Evolutionary conservation across 1,140 invertebrate species (phyloP), one percentile per base, ranked within the genome.

Genomic region (Apis florea): DNA sequence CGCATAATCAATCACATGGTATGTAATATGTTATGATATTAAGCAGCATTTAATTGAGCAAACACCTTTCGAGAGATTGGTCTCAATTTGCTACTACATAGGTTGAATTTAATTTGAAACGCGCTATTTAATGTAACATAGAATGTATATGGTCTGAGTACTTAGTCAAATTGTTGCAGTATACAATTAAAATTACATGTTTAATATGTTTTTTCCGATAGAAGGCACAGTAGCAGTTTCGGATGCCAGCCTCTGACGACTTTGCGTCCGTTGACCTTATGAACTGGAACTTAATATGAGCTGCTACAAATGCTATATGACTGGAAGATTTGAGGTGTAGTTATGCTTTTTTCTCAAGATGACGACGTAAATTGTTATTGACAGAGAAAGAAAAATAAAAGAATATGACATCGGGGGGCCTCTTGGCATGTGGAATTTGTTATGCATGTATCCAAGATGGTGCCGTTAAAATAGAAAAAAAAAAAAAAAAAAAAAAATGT

Each of bases 401-500:
- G 17, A 26, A 54, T 69, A 66, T 78, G 66, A 90, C 88, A 88
- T 47, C 26, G 83, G 90, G 92, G 92, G 90, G 92, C 92, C 90
- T 92, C 93, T 93, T 93, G 93, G 93, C 92, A 93, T 93, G 93
- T 93, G 93, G 93, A 94, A 94, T 94, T 93, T 93, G 93, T 93
- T 94, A 94, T 94, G 93, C 93, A 93, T 94, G 92, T 92, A 93
- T 85, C 92, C 93, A 93, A 94, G 92, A 92, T 87, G 93, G 91
- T 88, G 85, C 83, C 85, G 89, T 89, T 90, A 92, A 67, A 67
- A n/a, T 40, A 5, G 6, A 64, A 67, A 61, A 63, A 59, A 49
- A 40, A 64, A 67, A 61, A 63, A 59, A 49, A 56, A 67, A 66
- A 64, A 56, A 67, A 67, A 64, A 67, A 66, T 67, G 47, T 72